These are phyloP conservation scores for Campylorhamphus procurvoides DNA, from an alignment of 2,113 vertebrate species.

Conservation along the genomic window DNA sequence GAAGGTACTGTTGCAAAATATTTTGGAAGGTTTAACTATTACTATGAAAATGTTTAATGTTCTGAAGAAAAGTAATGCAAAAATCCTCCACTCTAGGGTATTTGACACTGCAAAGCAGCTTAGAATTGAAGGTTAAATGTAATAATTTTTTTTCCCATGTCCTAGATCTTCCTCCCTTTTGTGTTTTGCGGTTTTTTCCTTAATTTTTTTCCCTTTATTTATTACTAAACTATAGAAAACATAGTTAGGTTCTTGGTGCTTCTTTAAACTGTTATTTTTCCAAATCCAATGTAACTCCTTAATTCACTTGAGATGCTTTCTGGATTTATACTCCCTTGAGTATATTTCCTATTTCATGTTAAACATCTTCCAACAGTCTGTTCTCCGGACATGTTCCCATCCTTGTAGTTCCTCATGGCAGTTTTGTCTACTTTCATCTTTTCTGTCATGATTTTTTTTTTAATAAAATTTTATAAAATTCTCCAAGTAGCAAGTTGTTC, in stretches of 20 bases:
- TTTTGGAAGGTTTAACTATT: background rate
- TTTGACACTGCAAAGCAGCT: background rate
- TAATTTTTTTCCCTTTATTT: background rate
- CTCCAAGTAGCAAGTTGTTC: background rate
- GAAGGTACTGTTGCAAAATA: background rate
- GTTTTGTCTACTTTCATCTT: background rate
- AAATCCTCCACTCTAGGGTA: background rate
- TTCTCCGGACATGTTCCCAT: background rate
- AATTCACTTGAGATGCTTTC: background rate
- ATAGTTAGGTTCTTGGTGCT: background rate
- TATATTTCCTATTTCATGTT: background rate
- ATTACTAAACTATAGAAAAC: background rate
- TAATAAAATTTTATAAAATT: background rate
- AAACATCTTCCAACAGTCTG: background rate
- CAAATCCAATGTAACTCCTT: background rate
- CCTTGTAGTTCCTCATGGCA: background rate
- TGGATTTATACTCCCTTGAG: background rate
- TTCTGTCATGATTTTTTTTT: background rate
- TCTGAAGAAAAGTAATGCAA: background rate
- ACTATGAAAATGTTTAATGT: background rate
- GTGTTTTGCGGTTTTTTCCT: background rate
- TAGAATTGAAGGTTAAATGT: background rate
- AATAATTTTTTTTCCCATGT: background rate
- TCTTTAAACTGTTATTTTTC: background rate
- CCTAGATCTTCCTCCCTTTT: background rate